A percentile compares a stretch with the other conserved stretches of the same genome.
Conservation (phyloP, 2,113 vertebrate genomes). For the Dromaius novaehollandiae region DNA sequence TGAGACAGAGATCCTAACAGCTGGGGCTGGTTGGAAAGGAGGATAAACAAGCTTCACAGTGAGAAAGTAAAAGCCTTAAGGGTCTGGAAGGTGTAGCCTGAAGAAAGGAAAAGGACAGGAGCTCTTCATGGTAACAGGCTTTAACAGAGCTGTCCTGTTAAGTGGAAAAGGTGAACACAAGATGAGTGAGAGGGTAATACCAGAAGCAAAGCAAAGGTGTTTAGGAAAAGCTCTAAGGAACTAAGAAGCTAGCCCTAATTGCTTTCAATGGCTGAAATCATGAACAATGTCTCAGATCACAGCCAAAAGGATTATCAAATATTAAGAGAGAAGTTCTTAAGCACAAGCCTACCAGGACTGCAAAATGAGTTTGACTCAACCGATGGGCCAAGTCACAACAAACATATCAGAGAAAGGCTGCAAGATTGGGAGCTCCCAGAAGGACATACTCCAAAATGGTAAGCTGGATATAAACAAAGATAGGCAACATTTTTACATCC, state of each 20-base stretch:
- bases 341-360: neutral
- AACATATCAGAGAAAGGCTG: neutral
- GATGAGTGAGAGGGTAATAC: neutral
- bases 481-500: neutral
- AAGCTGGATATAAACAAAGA: neutral
- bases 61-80: neutral
- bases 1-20: neutral
- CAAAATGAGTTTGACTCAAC: neutral
- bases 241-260: neutral
- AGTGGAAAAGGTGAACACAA: neutral
- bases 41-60: neutral
- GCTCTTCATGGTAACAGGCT: neutral
- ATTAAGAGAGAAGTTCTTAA: neutral
- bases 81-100: neutral
- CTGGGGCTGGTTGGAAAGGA: neutral
- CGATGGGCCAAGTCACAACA: neutral
- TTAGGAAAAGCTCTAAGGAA: neutral
- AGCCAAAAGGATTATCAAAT: neutral
- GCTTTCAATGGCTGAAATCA: neutral
- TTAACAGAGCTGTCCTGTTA: neutral
- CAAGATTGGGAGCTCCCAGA: neutral
- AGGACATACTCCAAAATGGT: neutral
- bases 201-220: neutral
- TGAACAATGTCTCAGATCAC: neutral
- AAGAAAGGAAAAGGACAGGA: neutral